Evolutionary conservation across 2,113 vertebrate genomes (phyloP), one percentile per base, ranked within the genome.

Genomic region (Perca fluviatilis): DNA sequence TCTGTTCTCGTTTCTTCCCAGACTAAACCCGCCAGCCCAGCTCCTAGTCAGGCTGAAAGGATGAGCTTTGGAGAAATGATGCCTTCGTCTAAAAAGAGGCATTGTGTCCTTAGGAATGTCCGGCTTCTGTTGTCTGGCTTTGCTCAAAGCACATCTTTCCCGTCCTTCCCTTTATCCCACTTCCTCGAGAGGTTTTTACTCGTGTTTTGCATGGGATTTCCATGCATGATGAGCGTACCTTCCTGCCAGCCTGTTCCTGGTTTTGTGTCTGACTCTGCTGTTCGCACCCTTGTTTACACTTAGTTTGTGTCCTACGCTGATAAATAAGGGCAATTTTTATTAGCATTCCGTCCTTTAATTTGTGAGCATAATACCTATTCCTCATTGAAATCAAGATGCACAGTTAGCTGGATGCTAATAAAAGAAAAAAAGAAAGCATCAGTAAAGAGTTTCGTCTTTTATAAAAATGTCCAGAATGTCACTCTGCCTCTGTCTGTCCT

Each of bases 201-300:
- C 57, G 50, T 84, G 72, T 49, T 94, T 94, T 95, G 94, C 93
- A 95, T 95, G 74, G 67, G 72, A 93, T 95, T 95, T 95, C 89
- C 94, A 93, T 94, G 77, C 68, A 74, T 81, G 74, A 77, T 73
- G 83, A 67, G 83, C 9, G 47, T 47, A 43, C 64, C 46, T 92
- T 87, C 80, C 71, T 88, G 66, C 65, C 79, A 58, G 81, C 23
- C 62, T 30, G 56, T 65, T 88, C 83, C 74, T 87, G 79, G 66
- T 70, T 74, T 77, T 43, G 54, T 60, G 43, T 62, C 46, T 4
- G 27, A 21, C 30, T 79, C 71, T 57, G 5, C 71, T 68, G 33
- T 50, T 51, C 2, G 30, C 6, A 53, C 16, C 18, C 19, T 33
- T 64, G 47, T 57, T 77, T 58, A 50, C 57, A 3, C 54, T 11